Evolutionary conservation across 2,888 invertebrate species (phyloP).

Genomic region (Trichacis sp.): DNA sequence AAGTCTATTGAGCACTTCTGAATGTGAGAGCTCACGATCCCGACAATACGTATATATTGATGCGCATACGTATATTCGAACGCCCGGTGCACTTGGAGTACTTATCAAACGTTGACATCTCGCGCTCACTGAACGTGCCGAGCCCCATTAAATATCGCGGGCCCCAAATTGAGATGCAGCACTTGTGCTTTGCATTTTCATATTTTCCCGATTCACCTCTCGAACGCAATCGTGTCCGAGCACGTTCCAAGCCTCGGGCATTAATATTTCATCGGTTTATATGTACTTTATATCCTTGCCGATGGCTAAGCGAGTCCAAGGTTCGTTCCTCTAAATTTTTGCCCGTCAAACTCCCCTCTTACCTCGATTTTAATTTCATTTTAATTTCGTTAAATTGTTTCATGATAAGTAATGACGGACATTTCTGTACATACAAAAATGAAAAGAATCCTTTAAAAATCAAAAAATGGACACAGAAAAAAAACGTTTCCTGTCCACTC

Average conservation of each 20-base stretch:
- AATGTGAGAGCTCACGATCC: constrained; percentile 33
- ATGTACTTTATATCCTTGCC: neutral
- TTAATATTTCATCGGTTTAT: neutral
- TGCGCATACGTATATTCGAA: constrained; percentile 47
- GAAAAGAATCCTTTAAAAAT: too few relatives aligned
- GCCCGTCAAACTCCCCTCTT: too few relatives aligned
- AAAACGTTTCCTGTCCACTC: too few relatives aligned
- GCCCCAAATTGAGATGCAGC: constrained; percentile 37
- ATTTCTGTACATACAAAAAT: too few relatives aligned
- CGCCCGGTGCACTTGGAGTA: constrained; percentile 30
- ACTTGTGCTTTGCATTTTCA: constrained; percentile 17
- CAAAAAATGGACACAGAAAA: too few relatives aligned
- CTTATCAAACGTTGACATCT: constrained; percentile 36
- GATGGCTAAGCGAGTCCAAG: neutral
- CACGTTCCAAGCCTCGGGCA: neutral
- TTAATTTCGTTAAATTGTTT: too few relatives aligned
- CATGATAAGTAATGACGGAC: too few relatives aligned
- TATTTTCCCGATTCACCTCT: too few relatives aligned
- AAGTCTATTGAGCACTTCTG: constrained; percentile 46
- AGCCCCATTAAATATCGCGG: constrained; percentile 25
- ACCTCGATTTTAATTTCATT: too few relatives aligned
- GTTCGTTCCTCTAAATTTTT: too few relatives aligned
- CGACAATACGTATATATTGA: constrained; percentile 46
- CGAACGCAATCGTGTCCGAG: neutral
- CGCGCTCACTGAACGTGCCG: constrained; percentile 24